Evolutionary conservation across 2,113 vertebrate genomes (phyloP).

Genomic region (Coreoperca whiteheadi): DNA sequence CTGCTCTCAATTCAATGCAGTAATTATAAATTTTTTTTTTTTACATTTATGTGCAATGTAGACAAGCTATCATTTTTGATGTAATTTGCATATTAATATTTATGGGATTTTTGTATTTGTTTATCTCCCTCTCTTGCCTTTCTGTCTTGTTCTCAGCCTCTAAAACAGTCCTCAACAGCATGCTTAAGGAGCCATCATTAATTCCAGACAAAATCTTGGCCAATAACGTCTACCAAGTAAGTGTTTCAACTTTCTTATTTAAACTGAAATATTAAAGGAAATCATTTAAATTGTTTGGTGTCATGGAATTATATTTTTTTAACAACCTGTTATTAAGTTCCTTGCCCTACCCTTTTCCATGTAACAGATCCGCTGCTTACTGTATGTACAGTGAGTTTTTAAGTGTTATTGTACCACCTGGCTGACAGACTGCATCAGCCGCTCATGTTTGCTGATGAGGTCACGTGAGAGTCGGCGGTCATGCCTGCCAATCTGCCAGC

Average conservation of each 20-base stretch:
- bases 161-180: conserved; percentile 92
- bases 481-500: conserved; percentile 71
- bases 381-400: conserved; percentile 34
- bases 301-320: neutral
- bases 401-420: conserved; percentile 42
- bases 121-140: conserved; percentile 24
- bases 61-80: neutral
- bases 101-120: conserved; percentile 6
- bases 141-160: conserved; percentile 85
- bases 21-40: conserved; percentile 12
- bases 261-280: neutral
- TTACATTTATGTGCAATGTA: neutral
- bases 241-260: conserved; percentile 37
- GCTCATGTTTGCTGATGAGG: conserved; percentile 83
- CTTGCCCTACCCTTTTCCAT: neutral
- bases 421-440: conserved; percentile 65
- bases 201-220: conserved; percentile 94
- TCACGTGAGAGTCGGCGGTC: conserved; percentile 64
- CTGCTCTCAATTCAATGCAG: conserved; percentile 10
- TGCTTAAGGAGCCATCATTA: conserved; percentile 95
- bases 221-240: conserved; percentile 95
- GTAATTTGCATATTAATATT: neutral
- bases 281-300: neutral
- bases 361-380: neutral
- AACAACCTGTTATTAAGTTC: neutral